Base-by-base conservation (phyloP, 2,113 vertebrate genomes). In the Panthera leo region DNA sequence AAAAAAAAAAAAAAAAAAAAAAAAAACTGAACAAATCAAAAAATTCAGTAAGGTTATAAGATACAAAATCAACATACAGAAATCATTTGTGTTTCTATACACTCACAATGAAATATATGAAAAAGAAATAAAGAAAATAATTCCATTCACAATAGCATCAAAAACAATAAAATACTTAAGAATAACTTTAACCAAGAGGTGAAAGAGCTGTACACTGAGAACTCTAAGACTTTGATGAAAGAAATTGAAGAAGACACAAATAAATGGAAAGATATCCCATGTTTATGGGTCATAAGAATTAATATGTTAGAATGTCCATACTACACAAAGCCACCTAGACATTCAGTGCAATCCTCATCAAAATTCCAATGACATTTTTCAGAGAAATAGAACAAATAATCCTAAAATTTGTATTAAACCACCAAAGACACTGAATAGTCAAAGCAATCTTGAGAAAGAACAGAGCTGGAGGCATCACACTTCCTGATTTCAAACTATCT, bases 291-390 rank as follows among this genome's bases (percentile, higher is more conserved):
- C 53, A 88, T 67, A 79, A 86, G 83, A 92, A 95, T 75, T 95
- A 39, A 79, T 53, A 45, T 78, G 42, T 42, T 70, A 80, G 80
- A 90, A 87, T 65, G 29, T 45, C 53, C 29, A 15, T 82, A 65
- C 31, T 61, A 53, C 13, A 5, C 78, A 83, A 82, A 87, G 25
- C 29, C 16, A 82, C 86, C 27, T 87, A n/a, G 87, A 73, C 89
- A 45, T n/a, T 92, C 11, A 82, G 11, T 73, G 42, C 29, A 86
- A 71, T 53, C 10, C 34, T 19, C 61, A 80, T 53, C 53, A 91
- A 86, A 86, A 95, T 71, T 86, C 25, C 63, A 91, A 71, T 27
- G 34, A 34, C 34, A 91, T 86, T 70, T 95, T 91, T 51, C 63
- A 86, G n/a, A 75, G 83, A 87, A 78, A 53, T 65, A 95, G 53